Conservation (phyloP, 2,113 vertebrate genomes). For the Capra hircus region DNA sequence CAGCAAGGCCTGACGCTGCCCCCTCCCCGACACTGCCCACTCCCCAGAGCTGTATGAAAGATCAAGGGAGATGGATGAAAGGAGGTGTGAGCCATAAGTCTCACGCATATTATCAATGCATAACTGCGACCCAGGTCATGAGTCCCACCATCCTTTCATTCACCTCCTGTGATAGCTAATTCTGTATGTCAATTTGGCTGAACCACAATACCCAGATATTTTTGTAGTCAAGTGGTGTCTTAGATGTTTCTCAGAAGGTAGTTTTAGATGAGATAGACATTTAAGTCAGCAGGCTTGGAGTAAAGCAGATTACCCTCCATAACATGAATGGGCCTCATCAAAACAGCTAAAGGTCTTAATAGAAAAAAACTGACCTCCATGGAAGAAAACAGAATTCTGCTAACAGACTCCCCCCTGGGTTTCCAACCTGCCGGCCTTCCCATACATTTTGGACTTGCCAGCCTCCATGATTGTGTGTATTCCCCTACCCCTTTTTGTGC, state of each 20-base stretch:
- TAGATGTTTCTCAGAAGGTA: background rate
- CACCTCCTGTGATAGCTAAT: background rate
- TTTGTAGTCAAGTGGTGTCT: background rate
- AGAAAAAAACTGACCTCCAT: background rate
- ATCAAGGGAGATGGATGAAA: background rate
- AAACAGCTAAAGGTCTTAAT: background rate
- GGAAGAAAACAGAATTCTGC: background rate
- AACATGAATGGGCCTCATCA: background rate
- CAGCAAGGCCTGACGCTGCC: background rate
- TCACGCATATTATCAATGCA: background rate
- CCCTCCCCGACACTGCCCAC: background rate
- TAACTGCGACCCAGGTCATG: background rate
- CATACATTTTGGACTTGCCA: background rate
- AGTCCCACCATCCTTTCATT: background rate
- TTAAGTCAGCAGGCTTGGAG: background rate
- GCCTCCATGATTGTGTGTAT: background rate
- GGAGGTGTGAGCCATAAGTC: background rate
- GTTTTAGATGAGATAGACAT: background rate
- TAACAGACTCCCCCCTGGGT: background rate
- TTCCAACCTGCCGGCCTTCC: background rate
- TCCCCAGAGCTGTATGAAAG: background rate
- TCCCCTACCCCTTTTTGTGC: no score
- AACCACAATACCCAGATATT: background rate
- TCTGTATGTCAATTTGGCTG: background rate
- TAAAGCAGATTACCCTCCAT: background rate